phyloP scores from a whole-genome alignment of 1,140 invertebrate species.

The Araneus ventricosus region DNA sequence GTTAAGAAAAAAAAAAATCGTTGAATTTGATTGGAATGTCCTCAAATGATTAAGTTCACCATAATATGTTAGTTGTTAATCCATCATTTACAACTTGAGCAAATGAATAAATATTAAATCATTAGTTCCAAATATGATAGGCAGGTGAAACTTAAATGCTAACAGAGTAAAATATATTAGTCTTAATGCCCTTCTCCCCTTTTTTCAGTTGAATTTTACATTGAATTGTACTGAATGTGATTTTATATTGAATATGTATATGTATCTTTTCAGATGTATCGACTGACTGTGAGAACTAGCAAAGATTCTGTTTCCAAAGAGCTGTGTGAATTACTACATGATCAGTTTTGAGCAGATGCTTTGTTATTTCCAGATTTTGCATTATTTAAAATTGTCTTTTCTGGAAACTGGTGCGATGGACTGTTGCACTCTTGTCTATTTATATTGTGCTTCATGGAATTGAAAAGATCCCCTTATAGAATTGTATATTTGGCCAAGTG shows the following conservation, averaged over 20 bases:
- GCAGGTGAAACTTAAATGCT: no score
- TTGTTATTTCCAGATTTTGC: slow-evolving; percentile 13
- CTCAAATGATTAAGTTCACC: no score
- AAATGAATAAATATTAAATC: no score
- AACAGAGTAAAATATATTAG: no score
- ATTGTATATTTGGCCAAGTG: slow-evolving; percentile 46
- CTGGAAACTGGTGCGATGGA: slow-evolving; percentile 34
- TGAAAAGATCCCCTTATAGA: slow-evolving; percentile 51
- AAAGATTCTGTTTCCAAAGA: slow-evolving; percentile 96
- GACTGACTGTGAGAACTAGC: slow-evolving; percentile 96
- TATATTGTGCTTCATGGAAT: slow-evolving; percentile 61
- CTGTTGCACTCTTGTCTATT: slow-evolving; percentile 66
- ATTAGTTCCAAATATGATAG: no score
- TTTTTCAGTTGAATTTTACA: no score
- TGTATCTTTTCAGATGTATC: slow-evolving; percentile 92
- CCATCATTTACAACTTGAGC: no score
- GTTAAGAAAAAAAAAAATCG: no score
- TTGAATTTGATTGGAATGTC: no score
- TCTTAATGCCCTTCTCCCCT: no score
- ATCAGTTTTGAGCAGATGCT: slow-evolving; percentile 86
- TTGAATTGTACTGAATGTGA: background rate
- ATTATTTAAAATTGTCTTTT: background rate
- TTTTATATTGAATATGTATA: background rate
- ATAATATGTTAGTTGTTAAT: no score
- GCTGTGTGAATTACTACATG: slow-evolving; percentile 91